Evolutionary conservation across 2,113 vertebrate genomes (phyloP).

Genomic region (Charadrius vociferus): DNA sequence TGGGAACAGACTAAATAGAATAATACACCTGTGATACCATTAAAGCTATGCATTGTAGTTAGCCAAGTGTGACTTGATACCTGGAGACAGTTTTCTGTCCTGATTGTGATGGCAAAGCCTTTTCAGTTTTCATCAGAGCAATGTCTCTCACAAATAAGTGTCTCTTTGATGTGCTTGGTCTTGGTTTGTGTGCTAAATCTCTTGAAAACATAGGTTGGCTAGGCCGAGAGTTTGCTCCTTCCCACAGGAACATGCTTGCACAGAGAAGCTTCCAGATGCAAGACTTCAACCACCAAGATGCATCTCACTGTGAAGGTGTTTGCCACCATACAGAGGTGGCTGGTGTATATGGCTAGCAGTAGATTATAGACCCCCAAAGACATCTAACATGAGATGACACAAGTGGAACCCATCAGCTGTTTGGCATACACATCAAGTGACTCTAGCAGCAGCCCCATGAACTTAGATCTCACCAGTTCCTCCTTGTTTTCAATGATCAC

Average conservation of each 20-base stretch:
- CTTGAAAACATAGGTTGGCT: background rate
- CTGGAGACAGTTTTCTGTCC: background rate
- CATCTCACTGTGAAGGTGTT: background rate
- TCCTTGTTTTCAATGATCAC: background rate
- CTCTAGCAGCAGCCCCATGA: background rate
- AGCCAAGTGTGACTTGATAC: background rate
- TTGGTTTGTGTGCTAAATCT: background rate
- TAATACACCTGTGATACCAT: background rate
- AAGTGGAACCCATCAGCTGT: background rate
- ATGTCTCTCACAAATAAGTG: background rate
- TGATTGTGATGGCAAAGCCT: background rate
- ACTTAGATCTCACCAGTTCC: conserved; percentile 3
- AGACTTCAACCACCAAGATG: background rate
- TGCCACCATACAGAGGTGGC: background rate
- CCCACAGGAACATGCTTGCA: background rate
- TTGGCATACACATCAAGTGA: background rate
- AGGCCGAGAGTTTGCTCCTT: background rate
- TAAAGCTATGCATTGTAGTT: background rate
- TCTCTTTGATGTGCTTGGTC: background rate
- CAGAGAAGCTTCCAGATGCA: background rate
- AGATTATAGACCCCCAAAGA: background rate
- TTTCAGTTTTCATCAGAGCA: background rate
- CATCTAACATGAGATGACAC: background rate
- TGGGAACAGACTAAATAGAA: background rate
- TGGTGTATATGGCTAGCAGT: background rate